Base-by-base conservation (phyloP, 2,113 vertebrate genomes). In the Sciurus niger region DNA sequence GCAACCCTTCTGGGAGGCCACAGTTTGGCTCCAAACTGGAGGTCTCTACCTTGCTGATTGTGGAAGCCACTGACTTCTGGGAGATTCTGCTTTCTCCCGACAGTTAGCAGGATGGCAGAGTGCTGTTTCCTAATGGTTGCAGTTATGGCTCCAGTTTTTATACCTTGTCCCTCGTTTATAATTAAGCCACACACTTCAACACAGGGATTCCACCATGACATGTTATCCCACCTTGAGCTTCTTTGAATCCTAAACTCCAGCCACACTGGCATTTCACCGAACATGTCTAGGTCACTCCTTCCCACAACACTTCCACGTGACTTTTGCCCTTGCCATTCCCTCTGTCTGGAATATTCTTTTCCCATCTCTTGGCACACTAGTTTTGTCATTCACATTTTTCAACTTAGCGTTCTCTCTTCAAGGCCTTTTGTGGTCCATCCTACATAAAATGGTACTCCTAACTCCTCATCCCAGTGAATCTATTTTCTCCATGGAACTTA, bases 361-460 rank as follows among this genome's bases (percentile, higher is more conserved):
- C 22, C 51, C 30, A 72, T 18, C 32, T 40, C 82, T 53, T 34
- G 53, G n/a, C 37, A 84, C 4, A 16, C 4, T 68, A 8, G 85
- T 89, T 84, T 63, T 34, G 60, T 74, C 58, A 84, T 94, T 86
- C 12, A 48, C 17, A 32, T 93, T 77, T 93, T 77, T 73, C 76
- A 80, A 48, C 34, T 48, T 51, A 72, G 8, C 65, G n/a, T 46
- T 28, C 6, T 55, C 53, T 88, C 37, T 65, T 84, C 22, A 63
- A 65, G 30, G 17, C 28, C 34, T 70, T 89, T 43, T 55, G 14
- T 22, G 84, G 76, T 58, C 30, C 24, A 76, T 58, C n/a, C 32
- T 55, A 48, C 22, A 32, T 40, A 73, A 82, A 77, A 72, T 0
- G 18, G 25, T 40, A 76, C 8, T 34, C 18, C 65, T 6, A 79